These are phyloP conservation scores for Drosophila sturtevanti DNA, from an alignment of 1,140 invertebrate species.

Conservation along the genomic window DNA sequence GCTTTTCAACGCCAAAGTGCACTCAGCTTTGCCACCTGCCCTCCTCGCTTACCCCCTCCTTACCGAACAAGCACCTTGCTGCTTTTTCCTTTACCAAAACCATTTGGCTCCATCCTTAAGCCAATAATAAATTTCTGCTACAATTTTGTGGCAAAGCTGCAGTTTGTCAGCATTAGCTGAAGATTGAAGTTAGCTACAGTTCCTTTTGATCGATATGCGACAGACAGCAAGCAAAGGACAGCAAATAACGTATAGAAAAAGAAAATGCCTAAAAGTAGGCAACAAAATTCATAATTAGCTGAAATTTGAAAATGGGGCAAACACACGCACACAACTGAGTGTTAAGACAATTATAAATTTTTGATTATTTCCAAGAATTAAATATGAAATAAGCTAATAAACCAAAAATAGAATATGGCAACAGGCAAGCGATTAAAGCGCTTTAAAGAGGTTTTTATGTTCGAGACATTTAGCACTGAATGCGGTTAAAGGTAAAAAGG, in stretches of 20 bases:
- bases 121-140: constrained; percentile 74
- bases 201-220: constrained; percentile 34
- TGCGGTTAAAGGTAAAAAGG: too few species aligned
- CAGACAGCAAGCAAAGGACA: background rate
- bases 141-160: constrained; percentile 71
- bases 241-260: background rate
- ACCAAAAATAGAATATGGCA: too few species aligned
- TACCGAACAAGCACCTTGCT: background rate
- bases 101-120: constrained; percentile 44
- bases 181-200: constrained; percentile 22
- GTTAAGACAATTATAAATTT: too few species aligned
- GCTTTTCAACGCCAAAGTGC: constrained; percentile 65
- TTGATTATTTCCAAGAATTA: too few species aligned
- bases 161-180: constrained; percentile 68
- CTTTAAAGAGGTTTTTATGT: too few species aligned
- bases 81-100: background rate
- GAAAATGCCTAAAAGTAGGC: background rate
- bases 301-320: constrained; percentile 33
- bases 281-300: constrained; percentile 57
- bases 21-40: constrained; percentile 39
- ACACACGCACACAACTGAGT: background rate
- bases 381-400: too few species aligned
- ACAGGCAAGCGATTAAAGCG: too few species aligned
- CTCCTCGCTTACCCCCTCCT: background rate
- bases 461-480: too few species aligned